Base-by-base conservation (phyloP, 2,888 invertebrate genomes). In the Hyposoter didymator region DNA sequence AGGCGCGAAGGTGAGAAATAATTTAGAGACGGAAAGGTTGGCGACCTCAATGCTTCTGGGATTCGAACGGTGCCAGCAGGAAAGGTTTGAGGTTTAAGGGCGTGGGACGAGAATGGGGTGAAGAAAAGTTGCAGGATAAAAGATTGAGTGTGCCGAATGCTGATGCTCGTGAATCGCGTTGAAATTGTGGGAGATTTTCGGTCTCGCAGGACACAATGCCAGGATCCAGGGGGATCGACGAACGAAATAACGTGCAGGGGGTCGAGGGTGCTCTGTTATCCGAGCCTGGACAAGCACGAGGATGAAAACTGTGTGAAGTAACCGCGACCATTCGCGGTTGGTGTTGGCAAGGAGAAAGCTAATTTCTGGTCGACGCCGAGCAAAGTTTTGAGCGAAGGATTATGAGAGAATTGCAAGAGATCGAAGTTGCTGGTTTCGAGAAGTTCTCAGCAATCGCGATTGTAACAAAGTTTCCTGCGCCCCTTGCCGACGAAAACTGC, bases 101-200 rank as follows among this genome's bases (percentile, higher is more conserved):
- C 32, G 35, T 64, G n/a, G 17, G 35, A 64, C 4, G 19, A 35
- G 32, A 62, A 32, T 32, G 6, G 64, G 35, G 64, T 35, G 64
- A 35, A 28, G 35, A 10, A n/a, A 64, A 64, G 64, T 35, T 64
- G 35, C 64, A n/a, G 64, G 64, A 35, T n/a, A 64, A 64, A 64
- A 64, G n/a, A 64, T 32, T 35, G 64, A 64, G 28, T 28, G 28
- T 2, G 28, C 28, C 2, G 28, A 28, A 35, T 62, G 62, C 32
- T 62, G 32, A 62, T 35, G 5, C 6, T 17, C 28, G 17, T 14
- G 32, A 62, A 62, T 35, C 17, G 62, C 28, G 1, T 7, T 17
- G 14, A 62, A 62, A 62, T 17, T 35, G 7, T 14, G 17, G 1
- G 17, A 64, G 35, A 35, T n/a, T 35, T n/a, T 35, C 14, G 32